These are phyloP conservation scores for Plebejus anna DNA, from an alignment of 2,888 invertebrate species.

Conservation along the genomic window DNA sequence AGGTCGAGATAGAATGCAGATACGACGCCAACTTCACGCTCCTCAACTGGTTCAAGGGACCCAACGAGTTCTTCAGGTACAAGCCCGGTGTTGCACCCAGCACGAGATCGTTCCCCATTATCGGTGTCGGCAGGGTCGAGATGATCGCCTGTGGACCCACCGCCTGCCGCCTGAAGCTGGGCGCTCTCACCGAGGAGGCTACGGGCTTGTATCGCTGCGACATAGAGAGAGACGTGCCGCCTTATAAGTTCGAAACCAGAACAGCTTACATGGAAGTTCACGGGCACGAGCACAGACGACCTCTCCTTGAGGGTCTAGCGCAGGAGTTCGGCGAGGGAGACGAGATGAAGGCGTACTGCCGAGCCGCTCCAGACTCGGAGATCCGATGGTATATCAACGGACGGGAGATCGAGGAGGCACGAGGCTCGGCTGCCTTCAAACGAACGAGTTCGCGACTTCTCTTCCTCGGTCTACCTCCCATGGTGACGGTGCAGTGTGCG, in stretches of 20 bases:
- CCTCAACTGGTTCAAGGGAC: conserved; percentile 69
- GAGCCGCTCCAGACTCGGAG: conserved; percentile 56
- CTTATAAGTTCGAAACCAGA: conserved; percentile 59
- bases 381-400: conserved; percentile 70
- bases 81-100: conserved; percentile 62
- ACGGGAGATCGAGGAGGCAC: conserved; percentile 51
- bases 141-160: conserved; percentile 61
- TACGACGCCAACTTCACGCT: conserved; percentile 72
- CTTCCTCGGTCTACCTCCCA: conserved; percentile 68
- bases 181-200: conserved; percentile 61
- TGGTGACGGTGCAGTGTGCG: conserved; percentile 73
- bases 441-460: conserved; percentile 50
- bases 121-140: conserved; percentile 62
- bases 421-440: conserved; percentile 52
- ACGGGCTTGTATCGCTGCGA: conserved; percentile 67
- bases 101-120: conserved; percentile 58
- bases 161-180: conserved; percentile 58
- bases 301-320: conserved; percentile 60
- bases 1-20: conserved; percentile 64
- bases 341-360: conserved; percentile 61
- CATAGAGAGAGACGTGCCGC: conserved; percentile 62
- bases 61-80: conserved; percentile 68
- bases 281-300: conserved; percentile 54
- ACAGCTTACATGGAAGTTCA: conserved; percentile 63
- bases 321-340: conserved; percentile 60